Evolutionary conservation across 1,140 invertebrate species (phyloP).

Genomic region (Cylas formicarius): DNA sequence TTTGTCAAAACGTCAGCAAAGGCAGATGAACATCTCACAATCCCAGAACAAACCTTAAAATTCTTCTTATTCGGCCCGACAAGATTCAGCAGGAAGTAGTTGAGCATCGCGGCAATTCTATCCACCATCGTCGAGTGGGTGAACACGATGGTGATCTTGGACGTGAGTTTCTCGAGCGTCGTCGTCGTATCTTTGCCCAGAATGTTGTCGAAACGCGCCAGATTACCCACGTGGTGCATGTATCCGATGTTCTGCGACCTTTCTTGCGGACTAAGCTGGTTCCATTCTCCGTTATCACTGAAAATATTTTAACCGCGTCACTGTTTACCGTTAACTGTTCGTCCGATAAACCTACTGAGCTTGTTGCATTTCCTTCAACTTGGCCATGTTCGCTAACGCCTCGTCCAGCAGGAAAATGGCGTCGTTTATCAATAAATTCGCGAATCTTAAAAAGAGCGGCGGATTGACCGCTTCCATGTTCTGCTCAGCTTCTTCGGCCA

Average conservation of each 20-base stretch:
- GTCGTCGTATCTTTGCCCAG: conserved; percentile 83
- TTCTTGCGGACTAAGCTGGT: conserved; percentile 60
- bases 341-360: conserved; percentile 61
- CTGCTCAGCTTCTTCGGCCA: conserved; percentile 73
- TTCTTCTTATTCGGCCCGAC: conserved; percentile 83
- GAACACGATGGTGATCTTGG: conserved; percentile 80
- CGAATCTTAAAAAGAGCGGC: conserved; percentile 86
- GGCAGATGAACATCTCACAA: conserved; percentile 1
- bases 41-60: conserved; percentile 57
- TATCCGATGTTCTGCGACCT: conserved; percentile 67
- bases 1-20: too few species aligned
- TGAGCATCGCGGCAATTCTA: conserved; percentile 88
- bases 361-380: conserved; percentile 65
- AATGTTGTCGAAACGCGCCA: conserved; percentile 89
- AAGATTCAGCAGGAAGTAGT: conserved; percentile 86
- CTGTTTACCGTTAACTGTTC: not conserved
- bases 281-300: conserved; percentile 73
- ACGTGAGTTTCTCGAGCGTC: conserved; percentile 75
- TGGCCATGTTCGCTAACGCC: conserved; percentile 77
- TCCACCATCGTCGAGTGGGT: conserved; percentile 88
- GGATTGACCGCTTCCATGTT: conserved; percentile 87
- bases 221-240: conserved; percentile 71
- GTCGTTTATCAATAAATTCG: conserved; percentile 94
- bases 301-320: conserved; percentile 14
- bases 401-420: conserved; percentile 91